Base-by-base conservation (phyloP, 2,113 vertebrate genomes). In the Catharus fuscescens region DNA sequence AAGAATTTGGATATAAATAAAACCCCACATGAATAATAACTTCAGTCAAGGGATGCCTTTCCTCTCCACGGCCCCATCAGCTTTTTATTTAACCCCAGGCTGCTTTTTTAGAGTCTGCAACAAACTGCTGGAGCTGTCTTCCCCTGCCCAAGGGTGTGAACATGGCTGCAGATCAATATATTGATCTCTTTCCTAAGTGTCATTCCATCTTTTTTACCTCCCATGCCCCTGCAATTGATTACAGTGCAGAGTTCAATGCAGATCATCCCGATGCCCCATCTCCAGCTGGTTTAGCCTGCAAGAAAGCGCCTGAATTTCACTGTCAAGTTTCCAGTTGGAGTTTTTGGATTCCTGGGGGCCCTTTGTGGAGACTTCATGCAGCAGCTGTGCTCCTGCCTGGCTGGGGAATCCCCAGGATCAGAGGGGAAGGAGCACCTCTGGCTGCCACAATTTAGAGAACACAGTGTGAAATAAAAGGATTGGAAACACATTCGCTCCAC, bases 191-290 rank as follows among this genome's bases (percentile, higher is more conserved):
- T 29, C 56, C 47, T 26, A 45, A n/a, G 56, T 50, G 38, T 15
- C n/a, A n/a, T 25, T 28, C 42, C 26, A 6, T 14, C 48, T 40
- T 57, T n/a, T 45, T 70, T 7, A 74, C 44, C 25, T 66, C 8
- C 48, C 20, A 1, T 9, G 23, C 16, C 28, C 17, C 32, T 19
- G 38, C 14, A 32, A 32, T 3, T 10, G 73, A 62, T 26, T 31
- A 2, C 2, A 53, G 19, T 3, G 21, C n/a, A 12, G 21, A 1
- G 25, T 1, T 17, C 38, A 50, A 40, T 0, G 1, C 6, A 12
- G 12, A 53, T 6, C n/a, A 29, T 28, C 60, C 56, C 17, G 5
- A 12, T 3, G 28, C 11, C 23, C 15, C 17, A 4, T 11, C 42
- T 78, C 45, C 60, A 25, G 47, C 62, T 52, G 29, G 0, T 31